phyloP scores from a whole-genome alignment of 2,888 invertebrate genomes.

The Quadroppia sp. region DNA sequence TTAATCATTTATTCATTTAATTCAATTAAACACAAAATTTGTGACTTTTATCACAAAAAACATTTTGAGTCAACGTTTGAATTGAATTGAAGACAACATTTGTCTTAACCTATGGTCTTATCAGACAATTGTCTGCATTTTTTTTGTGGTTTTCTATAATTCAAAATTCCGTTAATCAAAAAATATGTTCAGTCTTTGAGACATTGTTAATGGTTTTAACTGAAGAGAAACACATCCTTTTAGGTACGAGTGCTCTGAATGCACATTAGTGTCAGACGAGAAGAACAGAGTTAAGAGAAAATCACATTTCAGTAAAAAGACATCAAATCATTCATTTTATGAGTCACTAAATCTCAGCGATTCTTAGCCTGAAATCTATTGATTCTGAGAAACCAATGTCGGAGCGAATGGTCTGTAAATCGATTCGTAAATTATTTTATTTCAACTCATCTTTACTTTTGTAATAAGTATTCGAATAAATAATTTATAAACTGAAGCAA shows the following conservation, averaged over 20 bases:
- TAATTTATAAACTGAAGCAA: neutral
- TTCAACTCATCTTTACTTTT: neutral
- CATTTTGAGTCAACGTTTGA: neutral
- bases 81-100: neutral
- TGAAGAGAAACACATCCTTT: neutral
- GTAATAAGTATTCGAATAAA: neutral
- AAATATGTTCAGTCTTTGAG: neutral
- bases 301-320: neutral
- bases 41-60: neutral
- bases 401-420: neutral
- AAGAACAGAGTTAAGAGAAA: neutral
- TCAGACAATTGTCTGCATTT: neutral
- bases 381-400: neutral
- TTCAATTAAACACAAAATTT: neutral
- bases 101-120: neutral
- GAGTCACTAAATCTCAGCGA: conserved; percentile 7
- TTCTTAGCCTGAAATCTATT: neutral
- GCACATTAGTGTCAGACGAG: neutral
- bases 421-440: neutral
- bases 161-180: neutral
- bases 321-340: conserved; percentile 12
- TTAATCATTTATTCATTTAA: neutral
- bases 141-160: neutral
- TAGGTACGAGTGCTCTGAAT: neutral
- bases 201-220: neutral